Evolutionary conservation across 37 sponge, comb jelly and placozoan species (phyloP).

Genomic region (Ephydatia muelleri): DNA sequence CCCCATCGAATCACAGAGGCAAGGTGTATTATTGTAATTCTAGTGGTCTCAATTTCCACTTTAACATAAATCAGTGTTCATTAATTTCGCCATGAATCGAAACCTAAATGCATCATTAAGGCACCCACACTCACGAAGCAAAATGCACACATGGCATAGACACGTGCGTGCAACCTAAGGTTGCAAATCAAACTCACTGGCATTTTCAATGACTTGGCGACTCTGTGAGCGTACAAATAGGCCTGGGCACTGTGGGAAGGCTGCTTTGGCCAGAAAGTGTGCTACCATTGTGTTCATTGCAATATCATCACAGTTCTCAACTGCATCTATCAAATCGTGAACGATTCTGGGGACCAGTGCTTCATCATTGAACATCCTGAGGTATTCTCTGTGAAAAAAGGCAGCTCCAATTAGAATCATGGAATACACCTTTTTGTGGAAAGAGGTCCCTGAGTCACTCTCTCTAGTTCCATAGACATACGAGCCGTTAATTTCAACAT

Average conservation of each 20-base stretch:
- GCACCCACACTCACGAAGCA: too few species aligned
- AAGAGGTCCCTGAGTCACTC: background rate
- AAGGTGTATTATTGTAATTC: background rate
- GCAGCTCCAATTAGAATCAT: conserved; percentile 23
- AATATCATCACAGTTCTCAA: conserved; percentile 37
- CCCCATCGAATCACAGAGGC: background rate
- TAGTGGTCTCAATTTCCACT: too few species aligned
- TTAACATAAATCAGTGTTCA: too few species aligned
- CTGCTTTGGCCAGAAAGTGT: conserved; percentile 4
- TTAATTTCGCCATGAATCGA: too few species aligned
- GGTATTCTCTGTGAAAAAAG: conserved; percentile 26
- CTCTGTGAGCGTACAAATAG: conserved; percentile 15
- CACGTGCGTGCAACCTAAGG: background rate
- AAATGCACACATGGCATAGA: background rate
- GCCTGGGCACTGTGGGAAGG: conserved; percentile 6
- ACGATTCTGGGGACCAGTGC: conserved; percentile 6
- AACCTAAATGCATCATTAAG: too few species aligned
- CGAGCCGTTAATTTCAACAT: background rate
- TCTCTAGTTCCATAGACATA: conserved; percentile 20
- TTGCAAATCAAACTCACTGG: background rate
- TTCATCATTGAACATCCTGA: conserved; percentile 17
- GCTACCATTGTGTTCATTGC: conserved; percentile 26
- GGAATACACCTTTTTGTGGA: conserved; percentile 17
- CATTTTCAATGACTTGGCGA: conserved; percentile 12
- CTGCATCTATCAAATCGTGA: conserved; percentile 3